Percentiles rank a stretch among this genome's conserved stretches.
phyloP scores from a whole-genome alignment of 2,888 invertebrate species.

The Drosophila yooni region DNA sequence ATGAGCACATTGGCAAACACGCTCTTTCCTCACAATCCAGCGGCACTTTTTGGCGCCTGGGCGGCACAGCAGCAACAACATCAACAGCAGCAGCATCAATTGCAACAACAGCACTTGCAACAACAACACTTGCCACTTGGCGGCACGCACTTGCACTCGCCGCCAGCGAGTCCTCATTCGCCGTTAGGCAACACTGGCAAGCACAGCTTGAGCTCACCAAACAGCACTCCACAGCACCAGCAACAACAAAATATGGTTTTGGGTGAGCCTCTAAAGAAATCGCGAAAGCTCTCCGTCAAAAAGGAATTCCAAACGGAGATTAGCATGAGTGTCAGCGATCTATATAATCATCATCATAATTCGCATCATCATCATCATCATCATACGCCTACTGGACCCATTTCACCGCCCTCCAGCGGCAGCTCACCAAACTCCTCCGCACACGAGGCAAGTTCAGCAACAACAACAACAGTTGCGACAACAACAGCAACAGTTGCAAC shows the following conservation, averaged over 20 bases:
- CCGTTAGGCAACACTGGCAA: conserved; percentile 70
- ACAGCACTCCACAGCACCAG: conserved; percentile 61
- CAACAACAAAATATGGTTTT: conserved; percentile 31
- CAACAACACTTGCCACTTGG: conserved; percentile 49
- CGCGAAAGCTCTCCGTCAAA: conserved; percentile 82
- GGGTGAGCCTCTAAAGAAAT: conserved; percentile 79
- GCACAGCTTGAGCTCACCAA: conserved; percentile 72
- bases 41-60: conserved; percentile 83
- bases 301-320: conserved; percentile 84
- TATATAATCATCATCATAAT: conserved; percentile 53
- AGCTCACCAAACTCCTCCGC: conserved; percentile 86
- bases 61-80: conserved; percentile 71
- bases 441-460: conserved; percentile 56
- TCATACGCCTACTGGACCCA: conserved; percentile 83
- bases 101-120: conserved; percentile 57
- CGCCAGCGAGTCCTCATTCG: conserved; percentile 84
- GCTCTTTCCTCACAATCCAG: conserved; percentile 84
- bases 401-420: conserved; percentile 87
- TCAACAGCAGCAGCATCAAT: conserved; percentile 59
- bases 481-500: conserved; percentile 11
- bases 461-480: conserved; percentile 8
- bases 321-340: conserved; percentile 79
- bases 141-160: conserved; percentile 81
- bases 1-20: conserved; percentile 84
- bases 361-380: not conserved